Evolutionary conservation across 2,888 invertebrate species (phyloP).

Genomic region (Camptogramma bilineatum): DNA sequence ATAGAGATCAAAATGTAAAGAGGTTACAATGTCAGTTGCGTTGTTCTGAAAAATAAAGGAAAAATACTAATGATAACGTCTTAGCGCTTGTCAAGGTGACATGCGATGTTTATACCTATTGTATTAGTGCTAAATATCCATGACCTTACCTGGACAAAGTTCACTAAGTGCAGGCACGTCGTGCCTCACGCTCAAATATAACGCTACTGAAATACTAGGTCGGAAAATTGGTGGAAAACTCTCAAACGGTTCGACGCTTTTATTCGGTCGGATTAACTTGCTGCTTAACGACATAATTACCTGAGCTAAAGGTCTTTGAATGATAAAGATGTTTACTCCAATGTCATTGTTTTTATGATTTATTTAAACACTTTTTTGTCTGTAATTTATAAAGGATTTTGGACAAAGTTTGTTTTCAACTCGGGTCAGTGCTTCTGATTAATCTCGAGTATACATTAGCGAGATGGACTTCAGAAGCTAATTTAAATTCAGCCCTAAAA

Average conservation of each 20-base stretch:
- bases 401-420: neutral
- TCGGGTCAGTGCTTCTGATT: slow-evolving; percentile 5
- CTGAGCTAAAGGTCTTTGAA: slow-evolving; percentile 45
- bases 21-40: slow-evolving; percentile 43
- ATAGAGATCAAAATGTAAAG: slow-evolving; percentile 53
- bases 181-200: slow-evolving; percentile 54
- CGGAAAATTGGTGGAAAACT: slow-evolving; percentile 59
- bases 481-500: slow-evolving; percentile 73
- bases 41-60: slow-evolving; percentile 45
- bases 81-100: slow-evolving; percentile 81
- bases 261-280: slow-evolving; percentile 36
- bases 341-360: slow-evolving; percentile 33
- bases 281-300: slow-evolving; percentile 38
- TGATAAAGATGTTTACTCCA: slow-evolving; percentile 48
- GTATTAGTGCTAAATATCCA: slow-evolving; percentile 80
- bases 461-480: slow-evolving; percentile 62
- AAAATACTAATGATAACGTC: slow-evolving; percentile 64
- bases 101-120: slow-evolving; percentile 81
- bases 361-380: slow-evolving; percentile 32
- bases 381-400: neutral
- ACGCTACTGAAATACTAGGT: slow-evolving; percentile 49
- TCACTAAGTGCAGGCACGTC: slow-evolving; percentile 75
- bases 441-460: slow-evolving; percentile 48
- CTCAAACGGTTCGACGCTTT: slow-evolving; percentile 33
- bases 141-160: slow-evolving; percentile 83